Evolutionary conservation across 1,140 invertebrate species (phyloP).

Genomic region (Ceratina calcarata): DNA sequence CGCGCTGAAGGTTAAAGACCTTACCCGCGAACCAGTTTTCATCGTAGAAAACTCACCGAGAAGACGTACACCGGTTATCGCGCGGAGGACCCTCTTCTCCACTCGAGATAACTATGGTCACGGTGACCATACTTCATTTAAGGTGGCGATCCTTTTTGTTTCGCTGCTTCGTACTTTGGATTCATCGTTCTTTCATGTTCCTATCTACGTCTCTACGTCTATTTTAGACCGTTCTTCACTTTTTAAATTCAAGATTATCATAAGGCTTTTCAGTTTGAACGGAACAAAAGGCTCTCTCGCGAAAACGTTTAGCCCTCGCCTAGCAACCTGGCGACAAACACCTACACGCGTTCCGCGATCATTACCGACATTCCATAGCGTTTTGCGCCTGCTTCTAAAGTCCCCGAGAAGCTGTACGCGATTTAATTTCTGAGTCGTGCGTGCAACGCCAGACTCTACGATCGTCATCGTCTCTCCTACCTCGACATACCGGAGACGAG

Average conservation of each 20-base stretch:
- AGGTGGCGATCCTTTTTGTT: too few relatives aligned
- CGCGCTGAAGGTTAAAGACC: constrained; percentile 66
- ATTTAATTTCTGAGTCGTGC: constrained; percentile 18
- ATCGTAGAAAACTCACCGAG: constrained; percentile 61
- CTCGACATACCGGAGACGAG: not conserved
- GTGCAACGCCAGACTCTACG: not conserved
- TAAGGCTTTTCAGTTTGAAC: too few relatives aligned
- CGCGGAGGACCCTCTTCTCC: not conserved
- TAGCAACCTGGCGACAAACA: constrained; percentile 1
- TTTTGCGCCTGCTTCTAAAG: constrained; percentile 21
- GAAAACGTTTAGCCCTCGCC: not conserved
- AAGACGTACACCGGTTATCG: constrained; percentile 36
- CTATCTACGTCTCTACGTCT: too few relatives aligned
- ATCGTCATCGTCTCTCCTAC: not conserved
- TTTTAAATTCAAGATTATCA: too few relatives aligned
- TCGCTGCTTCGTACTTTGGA: too few relatives aligned
- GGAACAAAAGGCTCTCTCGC: not conserved
- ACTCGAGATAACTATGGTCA: too few relatives aligned
- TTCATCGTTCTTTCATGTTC: too few relatives aligned
- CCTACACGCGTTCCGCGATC: constrained; percentile 16
- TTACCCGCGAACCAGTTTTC: constrained; percentile 69
- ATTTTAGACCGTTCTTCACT: too few relatives aligned
- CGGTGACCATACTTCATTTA: too few relatives aligned
- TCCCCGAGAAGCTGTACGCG: not conserved
- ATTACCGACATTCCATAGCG: constrained; percentile 48